phyloP scores from a whole-genome alignment of 2,888 invertebrate genomes.

The Nomada hirtipes region DNA sequence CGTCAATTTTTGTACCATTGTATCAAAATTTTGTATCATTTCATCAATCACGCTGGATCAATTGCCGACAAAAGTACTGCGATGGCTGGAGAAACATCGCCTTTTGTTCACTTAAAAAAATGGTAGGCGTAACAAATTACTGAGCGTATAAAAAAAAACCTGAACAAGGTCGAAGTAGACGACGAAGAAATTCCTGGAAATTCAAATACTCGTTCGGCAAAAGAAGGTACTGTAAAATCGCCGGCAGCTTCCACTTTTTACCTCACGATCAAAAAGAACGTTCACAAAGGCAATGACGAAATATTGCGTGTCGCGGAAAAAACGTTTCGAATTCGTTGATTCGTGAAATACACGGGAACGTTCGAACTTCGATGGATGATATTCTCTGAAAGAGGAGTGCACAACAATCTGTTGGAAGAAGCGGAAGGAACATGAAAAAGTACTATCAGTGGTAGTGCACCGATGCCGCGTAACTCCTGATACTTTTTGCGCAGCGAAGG shows the following conservation, averaged over 20 bases:
- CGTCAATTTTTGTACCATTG: too few species aligned
- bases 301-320: background rate
- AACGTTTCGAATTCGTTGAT: background rate
- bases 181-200: too few species aligned
- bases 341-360: background rate
- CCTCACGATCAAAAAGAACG: background rate
- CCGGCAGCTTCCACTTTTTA: background rate
- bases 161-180: too few species aligned
- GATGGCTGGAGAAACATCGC: too few species aligned
- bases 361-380: background rate
- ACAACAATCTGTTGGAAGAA: background rate
- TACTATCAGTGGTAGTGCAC: constrained; percentile 8
- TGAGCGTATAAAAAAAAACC: background rate
- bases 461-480: background rate
- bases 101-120: too few species aligned
- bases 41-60: too few species aligned
- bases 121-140: background rate
- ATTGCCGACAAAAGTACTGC: too few species aligned
- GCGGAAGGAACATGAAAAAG: constrained; percentile 12
- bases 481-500: background rate
- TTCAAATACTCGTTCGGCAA: too few species aligned
- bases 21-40: too few species aligned
- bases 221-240: too few species aligned
- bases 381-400: constrained; percentile 4
- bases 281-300: too few species aligned